phyloP scores from a whole-genome alignment of 2,797 vertebrate species.

The Sarcophilus harrisii region DNA sequence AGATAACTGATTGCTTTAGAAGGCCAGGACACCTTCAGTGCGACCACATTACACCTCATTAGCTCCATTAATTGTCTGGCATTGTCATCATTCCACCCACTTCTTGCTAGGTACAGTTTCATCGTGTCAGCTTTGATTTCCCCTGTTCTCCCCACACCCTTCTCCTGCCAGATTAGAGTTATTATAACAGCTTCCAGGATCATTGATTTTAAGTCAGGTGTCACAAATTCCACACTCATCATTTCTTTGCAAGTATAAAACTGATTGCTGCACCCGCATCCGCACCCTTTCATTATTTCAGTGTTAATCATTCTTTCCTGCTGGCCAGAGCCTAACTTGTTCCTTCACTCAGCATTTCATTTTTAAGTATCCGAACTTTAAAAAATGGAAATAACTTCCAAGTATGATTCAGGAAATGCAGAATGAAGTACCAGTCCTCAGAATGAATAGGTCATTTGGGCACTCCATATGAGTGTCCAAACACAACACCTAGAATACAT shows the following conservation, averaged over 20 bases:
- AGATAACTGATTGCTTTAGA: constrained; percentile 36
- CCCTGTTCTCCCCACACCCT: constrained; percentile 6
- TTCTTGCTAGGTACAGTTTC: constrained; percentile 63
- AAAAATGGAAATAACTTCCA: constrained; percentile 40
- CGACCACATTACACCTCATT: constrained; percentile 52
- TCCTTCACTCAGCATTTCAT: constrained; percentile 53
- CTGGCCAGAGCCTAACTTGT: constrained; percentile 38
- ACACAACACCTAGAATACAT: constrained; percentile 34
- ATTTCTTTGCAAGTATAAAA: constrained; percentile 70
- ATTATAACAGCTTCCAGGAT: constrained; percentile 71
- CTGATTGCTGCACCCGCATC: constrained; percentile 56
- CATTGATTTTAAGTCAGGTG: constrained; percentile 75
- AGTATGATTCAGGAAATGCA: constrained; percentile 46
- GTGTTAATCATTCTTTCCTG: constrained; percentile 75
- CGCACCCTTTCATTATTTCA: constrained; percentile 72
- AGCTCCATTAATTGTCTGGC: constrained; percentile 58
- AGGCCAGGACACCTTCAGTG: neutral
- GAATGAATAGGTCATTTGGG: neutral
- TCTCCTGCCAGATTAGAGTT: constrained; percentile 61
- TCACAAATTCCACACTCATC: constrained; percentile 79
- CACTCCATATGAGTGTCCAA: neutral
- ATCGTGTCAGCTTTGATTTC: constrained; percentile 65
- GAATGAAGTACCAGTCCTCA: constrained; percentile 19
- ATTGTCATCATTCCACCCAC: constrained; percentile 54
- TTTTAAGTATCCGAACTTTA: constrained; percentile 53